These are phyloP conservation scores for Corticium candelabrum DNA, from an alignment of 37 sponge, comb jelly and placozoan species.

Conservation along the genomic window DNA sequence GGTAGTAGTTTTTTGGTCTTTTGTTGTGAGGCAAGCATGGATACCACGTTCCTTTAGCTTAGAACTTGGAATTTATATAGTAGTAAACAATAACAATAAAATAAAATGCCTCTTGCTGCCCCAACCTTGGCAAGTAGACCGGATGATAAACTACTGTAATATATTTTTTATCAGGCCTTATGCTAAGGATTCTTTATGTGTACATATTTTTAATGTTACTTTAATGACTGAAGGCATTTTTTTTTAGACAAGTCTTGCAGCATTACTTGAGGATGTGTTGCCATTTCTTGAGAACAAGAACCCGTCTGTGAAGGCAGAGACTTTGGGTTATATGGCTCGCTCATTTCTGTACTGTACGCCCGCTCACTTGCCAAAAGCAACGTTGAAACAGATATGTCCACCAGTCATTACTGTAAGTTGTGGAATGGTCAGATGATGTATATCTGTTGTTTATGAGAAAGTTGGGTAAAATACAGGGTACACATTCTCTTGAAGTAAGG, in stretches of 20 bases:
- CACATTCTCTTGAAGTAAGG: too few relatives aligned
- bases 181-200: neutral
- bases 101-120: too few relatives aligned
- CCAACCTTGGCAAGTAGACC: too few relatives aligned
- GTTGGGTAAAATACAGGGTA: too few relatives aligned
- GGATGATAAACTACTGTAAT: neutral
- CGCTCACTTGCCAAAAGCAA: conserved; percentile 61
- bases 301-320: conserved; percentile 77
- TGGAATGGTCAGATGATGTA: neutral
- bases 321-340: conserved; percentile 60
- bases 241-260: conserved; percentile 49
- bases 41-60: too few relatives aligned
- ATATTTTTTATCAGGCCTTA: neutral
- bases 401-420: conserved; percentile 42
- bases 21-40: too few relatives aligned
- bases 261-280: conserved; percentile 61
- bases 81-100: too few relatives aligned
- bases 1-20: too few relatives aligned
- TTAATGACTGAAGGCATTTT: neutral
- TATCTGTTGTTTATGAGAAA: too few relatives aligned
- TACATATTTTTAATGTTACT: neutral
- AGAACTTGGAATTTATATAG: too few relatives aligned
- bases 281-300: conserved; percentile 74
- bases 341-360: conserved; percentile 70
- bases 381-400: conserved; percentile 68